Conservation (phyloP, 2,888 invertebrate genomes). For the Lithosia quadra region DNA sequence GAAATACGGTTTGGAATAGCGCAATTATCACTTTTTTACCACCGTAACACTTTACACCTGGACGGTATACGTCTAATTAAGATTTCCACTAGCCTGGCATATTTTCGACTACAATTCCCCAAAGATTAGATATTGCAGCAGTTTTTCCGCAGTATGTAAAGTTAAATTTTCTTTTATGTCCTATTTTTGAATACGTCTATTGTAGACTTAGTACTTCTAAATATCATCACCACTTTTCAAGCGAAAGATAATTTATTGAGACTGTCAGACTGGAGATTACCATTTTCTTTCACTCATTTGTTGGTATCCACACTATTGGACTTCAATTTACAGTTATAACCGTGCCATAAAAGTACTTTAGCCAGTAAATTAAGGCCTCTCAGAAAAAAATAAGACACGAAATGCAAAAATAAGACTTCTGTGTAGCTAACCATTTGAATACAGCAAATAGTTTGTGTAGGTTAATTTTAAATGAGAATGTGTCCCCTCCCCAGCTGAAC, state of each 20-base stretch:
- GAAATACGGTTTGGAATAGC: background rate
- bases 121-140: background rate
- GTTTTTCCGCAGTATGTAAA: slow-evolving; percentile 1
- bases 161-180: background rate
- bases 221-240: no score
- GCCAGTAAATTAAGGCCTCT: no score
- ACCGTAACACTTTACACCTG: background rate
- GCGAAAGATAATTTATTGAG: no score
- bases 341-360: no score
- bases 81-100: background rate
- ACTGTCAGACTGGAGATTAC: no score
- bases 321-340: background rate
- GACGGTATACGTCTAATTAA: background rate
- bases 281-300: no score
- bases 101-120: background rate
- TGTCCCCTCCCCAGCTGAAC: background rate
- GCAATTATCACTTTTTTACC: slow-evolving; percentile 1
- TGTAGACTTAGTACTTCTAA: background rate
- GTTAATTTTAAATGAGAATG: background rate
- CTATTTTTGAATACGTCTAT: background rate
- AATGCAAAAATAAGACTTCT: no score
- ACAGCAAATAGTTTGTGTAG: background rate
- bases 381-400: no score
- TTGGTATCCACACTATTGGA: background rate
- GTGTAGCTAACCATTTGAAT: no score